Conservation (phyloP, 2,797 vertebrate species). For the Carcharodon carcharias region DNA sequence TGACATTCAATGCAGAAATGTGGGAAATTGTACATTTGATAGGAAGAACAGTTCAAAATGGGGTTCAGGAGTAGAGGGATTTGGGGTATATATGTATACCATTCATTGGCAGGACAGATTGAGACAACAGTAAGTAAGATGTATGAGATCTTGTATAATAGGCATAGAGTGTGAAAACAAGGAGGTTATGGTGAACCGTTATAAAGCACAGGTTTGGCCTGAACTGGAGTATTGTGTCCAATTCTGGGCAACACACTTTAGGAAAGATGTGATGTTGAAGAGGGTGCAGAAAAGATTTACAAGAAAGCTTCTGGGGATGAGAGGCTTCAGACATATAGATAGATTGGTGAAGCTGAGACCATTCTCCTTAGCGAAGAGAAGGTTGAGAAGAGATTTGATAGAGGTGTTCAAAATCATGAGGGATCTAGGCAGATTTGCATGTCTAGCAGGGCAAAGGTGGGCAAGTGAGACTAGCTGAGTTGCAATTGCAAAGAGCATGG, state of each 20-base stretch:
- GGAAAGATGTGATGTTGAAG: neutral
- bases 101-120: neutral
- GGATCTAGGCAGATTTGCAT: no score
- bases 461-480: no score
- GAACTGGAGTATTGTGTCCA: neutral
- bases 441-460: no score
- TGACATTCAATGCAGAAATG: neutral
- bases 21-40: neutral
- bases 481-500: no score
- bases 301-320: neutral
- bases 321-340: neutral
- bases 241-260: neutral
- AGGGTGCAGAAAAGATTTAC: neutral
- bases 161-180: neutral
- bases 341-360: neutral
- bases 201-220: neutral
- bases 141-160: neutral
- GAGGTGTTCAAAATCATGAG: neutral
- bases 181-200: neutral
- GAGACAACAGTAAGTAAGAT: neutral
- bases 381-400: neutral
- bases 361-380: neutral
- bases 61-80: neutral
- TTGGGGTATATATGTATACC: no score
- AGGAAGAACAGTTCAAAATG: neutral